Base-by-base conservation (phyloP, 2,888 invertebrate species). In the Mythimna albipuncta region DNA sequence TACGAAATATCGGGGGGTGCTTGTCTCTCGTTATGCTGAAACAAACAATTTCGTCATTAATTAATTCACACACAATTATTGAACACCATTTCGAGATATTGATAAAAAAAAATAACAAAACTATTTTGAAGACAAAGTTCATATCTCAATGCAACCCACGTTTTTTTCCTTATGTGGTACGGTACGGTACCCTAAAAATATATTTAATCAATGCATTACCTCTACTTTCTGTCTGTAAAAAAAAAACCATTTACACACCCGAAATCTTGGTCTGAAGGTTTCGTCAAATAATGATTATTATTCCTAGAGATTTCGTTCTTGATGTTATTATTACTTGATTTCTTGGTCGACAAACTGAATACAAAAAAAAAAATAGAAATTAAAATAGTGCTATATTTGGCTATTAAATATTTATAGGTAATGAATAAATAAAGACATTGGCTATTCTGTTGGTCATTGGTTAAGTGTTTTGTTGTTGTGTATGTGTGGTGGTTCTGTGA, bases 281-380 rank as follows among this genome's bases (percentile, higher is more conserved):
- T 88, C 32, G 81, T 64, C 13, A 59, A 78, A 32, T 78, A 79
- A 21, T 80, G 61, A 71, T 47, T 83, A 64, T 63, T 87, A 4
- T 85, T 82, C 72, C 80, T 88, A 5, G 89, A 85, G 41, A 82
- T 85, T 0, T 82, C 83, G 41, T 81, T 86, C 64, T 85, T 88
- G 16, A 88, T 74, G 41, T 0, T 64, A 41, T 50, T 62, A 52
- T 44, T 84, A n/a, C 59, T 41, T 13, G 85, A 7, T 57, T 88
- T 91, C 26, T 88, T 89, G 4, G 84, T n/a, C 44, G 65, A 26
- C 41, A 77, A 44, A 77, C 87, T 88, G 68, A 13, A 57, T 57
- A 57, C 32, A 58, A 35, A 58, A 58, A 32, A 32, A 58, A 35
- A 58, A 58, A 16, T 26, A 1, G 11, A 2, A 13, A 32, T 26